phyloP scores from a whole-genome alignment of 2,888 invertebrate genomes.

The Oegoconia quadripuncta region DNA sequence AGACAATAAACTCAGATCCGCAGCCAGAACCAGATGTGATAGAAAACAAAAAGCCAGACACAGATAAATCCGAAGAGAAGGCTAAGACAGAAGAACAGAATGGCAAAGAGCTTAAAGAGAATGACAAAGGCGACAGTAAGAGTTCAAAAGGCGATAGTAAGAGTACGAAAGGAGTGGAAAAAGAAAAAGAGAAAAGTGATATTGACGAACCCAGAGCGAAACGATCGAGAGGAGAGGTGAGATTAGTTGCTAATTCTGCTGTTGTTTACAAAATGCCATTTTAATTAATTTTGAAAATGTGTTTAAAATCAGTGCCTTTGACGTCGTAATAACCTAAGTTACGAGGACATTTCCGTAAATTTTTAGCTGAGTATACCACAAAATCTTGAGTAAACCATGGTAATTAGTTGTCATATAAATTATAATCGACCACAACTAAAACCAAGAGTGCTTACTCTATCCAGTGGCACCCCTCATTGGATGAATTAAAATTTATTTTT shows the following conservation, averaged over 20 bases:
- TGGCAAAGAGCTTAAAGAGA: conserved; percentile 5
- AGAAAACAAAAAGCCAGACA: background rate
- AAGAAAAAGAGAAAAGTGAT: conserved; percentile 39
- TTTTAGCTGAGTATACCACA: no score
- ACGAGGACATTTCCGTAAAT: no score
- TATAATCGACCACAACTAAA: no score
- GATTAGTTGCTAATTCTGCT: conserved; percentile 17
- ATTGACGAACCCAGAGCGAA: conserved; percentile 59
- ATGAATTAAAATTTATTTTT: no score
- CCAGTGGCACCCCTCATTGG: no score
- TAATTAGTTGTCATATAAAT: no score
- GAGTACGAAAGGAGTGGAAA: conserved; percentile 24
- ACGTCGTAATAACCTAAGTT: no score
- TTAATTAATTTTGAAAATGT: no score
- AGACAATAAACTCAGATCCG: background rate
- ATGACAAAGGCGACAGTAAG: conserved; percentile 12
- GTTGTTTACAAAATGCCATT: no score
- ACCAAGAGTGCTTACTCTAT: no score
- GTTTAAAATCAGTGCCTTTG: no score
- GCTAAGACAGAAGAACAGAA: background rate
- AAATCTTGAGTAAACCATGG: no score
- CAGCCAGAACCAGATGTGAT: background rate
- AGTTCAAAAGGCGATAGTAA: conserved; percentile 17
- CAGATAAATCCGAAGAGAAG: background rate
- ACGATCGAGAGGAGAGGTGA: conserved; percentile 69